Evolutionary conservation across 2,888 invertebrate species (phyloP).

Genomic region (Caenorhabditis sinica): DNA sequence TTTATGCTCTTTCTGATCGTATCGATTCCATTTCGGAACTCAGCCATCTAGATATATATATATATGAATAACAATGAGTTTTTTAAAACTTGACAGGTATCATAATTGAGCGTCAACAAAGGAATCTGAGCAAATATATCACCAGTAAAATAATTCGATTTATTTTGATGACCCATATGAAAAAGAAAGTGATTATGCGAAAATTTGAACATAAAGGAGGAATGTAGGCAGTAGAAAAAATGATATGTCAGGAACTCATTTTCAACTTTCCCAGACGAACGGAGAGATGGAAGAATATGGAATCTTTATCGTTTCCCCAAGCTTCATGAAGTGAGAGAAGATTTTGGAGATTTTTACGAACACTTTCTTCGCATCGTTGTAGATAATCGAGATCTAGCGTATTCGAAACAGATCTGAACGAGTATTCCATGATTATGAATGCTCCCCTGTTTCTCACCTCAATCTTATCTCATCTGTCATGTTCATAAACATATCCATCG

Average conservation of each 20-base stretch:
- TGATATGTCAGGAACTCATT: slow-evolving; percentile 35
- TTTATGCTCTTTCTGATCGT: slow-evolving; percentile 10
- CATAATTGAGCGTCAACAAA: background rate
- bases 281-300: slow-evolving; percentile 58
- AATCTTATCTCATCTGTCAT: slow-evolving; percentile 69
- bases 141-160: background rate
- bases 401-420: slow-evolving; percentile 62
- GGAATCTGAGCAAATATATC: background rate
- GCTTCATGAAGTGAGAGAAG: slow-evolving; percentile 31
- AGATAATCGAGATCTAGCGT: slow-evolving; percentile 51
- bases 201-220: slow-evolving; percentile 10
- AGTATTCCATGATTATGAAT: too few species aligned
- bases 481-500: slow-evolving; percentile 65
- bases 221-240: background rate
- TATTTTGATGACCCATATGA: slow-evolving; percentile 5
- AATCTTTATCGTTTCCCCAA: slow-evolving; percentile 64
- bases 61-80: too few species aligned
- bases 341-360: slow-evolving; percentile 40
- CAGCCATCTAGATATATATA: slow-evolving; percentile 33
- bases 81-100: background rate
- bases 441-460: slow-evolving; percentile 39
- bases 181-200: slow-evolving; percentile 42
- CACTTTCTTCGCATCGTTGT: slow-evolving; percentile 45
- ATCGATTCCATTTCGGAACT: background rate
- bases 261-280: slow-evolving; percentile 57